These are phyloP conservation scores for Spinibarbus caldwelli DNA, from an alignment of 2,797 vertebrate species.

Conservation along the genomic window DNA sequence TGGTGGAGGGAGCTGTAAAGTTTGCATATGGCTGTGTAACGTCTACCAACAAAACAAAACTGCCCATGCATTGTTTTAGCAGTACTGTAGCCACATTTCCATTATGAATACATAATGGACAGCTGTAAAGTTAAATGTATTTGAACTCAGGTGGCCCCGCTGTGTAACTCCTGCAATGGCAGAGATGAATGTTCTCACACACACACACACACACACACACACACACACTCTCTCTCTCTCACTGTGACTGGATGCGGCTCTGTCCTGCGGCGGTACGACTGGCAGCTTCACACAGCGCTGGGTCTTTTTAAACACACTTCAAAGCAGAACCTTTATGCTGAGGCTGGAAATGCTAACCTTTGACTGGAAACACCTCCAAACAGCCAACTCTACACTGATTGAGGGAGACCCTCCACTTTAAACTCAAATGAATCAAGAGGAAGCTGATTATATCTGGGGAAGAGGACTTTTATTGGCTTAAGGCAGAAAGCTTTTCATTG, in stretches of 20 bases:
- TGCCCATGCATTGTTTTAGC: background rate
- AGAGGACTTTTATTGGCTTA: background rate
- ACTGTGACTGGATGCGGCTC: no score
- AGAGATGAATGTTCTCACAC: background rate
- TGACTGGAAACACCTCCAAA: conserved; percentile 68
- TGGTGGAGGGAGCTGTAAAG: background rate
- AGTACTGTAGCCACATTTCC: background rate
- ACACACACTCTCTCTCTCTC: no score
- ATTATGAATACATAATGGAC: background rate
- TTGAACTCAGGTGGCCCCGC: conserved; percentile 23
- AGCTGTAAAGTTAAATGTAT: background rate
- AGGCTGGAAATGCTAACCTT: conserved; percentile 76
- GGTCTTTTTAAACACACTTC: conserved; percentile 75
- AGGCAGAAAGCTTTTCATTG: background rate
- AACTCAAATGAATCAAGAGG: background rate
- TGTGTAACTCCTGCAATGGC: background rate
- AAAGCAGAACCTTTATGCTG: conserved; percentile 73
- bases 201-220: background rate
- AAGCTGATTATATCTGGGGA: background rate
- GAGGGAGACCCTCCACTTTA: background rate
- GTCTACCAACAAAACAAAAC: background rate
- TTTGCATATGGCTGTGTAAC: background rate
- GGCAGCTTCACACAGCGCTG: conserved; percentile 59
- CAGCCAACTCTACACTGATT: conserved; percentile 46
- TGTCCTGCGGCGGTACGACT: no score